Conservation (phyloP, 2,797 vertebrate genomes). For the Schizopygopsis malacanthus region DNA sequence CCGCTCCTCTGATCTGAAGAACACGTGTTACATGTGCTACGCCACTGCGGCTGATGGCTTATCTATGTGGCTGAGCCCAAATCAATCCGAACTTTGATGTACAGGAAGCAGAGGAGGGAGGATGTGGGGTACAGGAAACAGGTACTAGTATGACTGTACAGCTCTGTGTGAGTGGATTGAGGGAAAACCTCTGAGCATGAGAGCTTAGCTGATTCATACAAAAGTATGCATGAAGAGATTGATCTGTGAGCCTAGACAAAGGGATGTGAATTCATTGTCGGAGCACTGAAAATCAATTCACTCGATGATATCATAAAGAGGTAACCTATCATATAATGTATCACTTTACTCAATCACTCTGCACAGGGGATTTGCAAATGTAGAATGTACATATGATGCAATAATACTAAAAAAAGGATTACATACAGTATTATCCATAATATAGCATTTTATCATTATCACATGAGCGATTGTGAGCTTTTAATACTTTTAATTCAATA, state of each 20-base stretch:
- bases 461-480: background rate
- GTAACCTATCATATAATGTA: slow-evolving; percentile 18
- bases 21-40: slow-evolving; percentile 56
- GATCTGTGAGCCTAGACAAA: slow-evolving; percentile 27
- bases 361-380: background rate
- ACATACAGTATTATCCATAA: background rate
- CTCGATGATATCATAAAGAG: slow-evolving; percentile 6
- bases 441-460: background rate
- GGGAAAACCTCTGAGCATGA: slow-evolving; percentile 27
- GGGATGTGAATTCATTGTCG: slow-evolving; percentile 9
- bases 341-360: background rate
- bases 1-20: slow-evolving; percentile 64
- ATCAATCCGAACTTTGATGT: slow-evolving; percentile 56
- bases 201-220: slow-evolving; percentile 30
- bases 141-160: slow-evolving; percentile 21
- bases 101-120: slow-evolving; percentile 24
- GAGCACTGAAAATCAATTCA: slow-evolving; percentile 20
- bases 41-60: slow-evolving; percentile 55
- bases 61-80: slow-evolving; percentile 51
- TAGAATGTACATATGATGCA: background rate
- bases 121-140: slow-evolving; percentile 11
- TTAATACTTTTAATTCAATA: background rate
- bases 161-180: slow-evolving; percentile 40
- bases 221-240: slow-evolving; percentile 31
- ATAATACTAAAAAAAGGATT: background rate